Percentiles rank a stretch among this genome's conserved stretches.
These are phyloP conservation scores for Chloroceryle inda DNA, from an alignment of 2,797 vertebrate genomes.

Conservation along the genomic window DNA sequence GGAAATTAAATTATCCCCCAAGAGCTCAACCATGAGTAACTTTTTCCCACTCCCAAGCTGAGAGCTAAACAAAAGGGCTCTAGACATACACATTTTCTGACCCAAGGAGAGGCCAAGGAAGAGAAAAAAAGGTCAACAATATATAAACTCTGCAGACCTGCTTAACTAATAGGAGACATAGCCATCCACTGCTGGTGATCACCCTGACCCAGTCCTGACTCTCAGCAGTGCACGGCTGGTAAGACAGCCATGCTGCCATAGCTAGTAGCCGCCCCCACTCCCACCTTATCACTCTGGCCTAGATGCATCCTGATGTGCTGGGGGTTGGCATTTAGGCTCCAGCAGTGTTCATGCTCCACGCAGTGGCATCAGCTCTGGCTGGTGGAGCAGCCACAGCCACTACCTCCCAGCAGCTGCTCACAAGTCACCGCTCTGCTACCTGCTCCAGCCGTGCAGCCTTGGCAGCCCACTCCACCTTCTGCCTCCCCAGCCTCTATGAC, in stretches of 20 bases:
- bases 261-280: background rate
- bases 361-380: background rate
- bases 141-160: constrained; percentile 54
- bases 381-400: background rate
- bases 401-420: background rate
- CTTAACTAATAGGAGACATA: background rate
- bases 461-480: background rate
- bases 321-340: background rate
- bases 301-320: background rate
- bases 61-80: constrained; percentile 62
- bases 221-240: background rate
- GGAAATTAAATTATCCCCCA: background rate
- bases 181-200: background rate
- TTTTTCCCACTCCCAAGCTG: constrained; percentile 38
- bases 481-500: background rate
- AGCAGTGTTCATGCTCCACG: background rate
- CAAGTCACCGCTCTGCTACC: background rate
- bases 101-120: background rate
- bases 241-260: background rate
- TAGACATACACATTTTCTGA: constrained; percentile 64
- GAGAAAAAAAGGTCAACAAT: background rate
- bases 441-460: background rate
- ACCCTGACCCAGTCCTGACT: background rate
- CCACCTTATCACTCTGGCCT: background rate
- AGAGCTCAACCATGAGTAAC: constrained; percentile 36